Evolutionary conservation across 2,888 invertebrate species (phyloP), one percentile per base, ranked within the genome.

Genomic region (Sipha maydis): DNA sequence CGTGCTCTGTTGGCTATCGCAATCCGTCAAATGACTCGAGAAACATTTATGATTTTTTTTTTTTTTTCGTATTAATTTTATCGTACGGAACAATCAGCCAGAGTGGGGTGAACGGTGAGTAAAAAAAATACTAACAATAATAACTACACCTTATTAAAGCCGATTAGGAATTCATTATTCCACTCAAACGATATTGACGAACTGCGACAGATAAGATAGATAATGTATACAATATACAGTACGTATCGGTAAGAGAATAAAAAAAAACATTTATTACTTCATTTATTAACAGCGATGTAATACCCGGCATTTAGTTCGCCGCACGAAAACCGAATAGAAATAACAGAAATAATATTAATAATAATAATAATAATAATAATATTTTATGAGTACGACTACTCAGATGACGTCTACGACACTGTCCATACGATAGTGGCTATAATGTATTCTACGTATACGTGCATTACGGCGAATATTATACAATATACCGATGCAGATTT

Each of bases 151-250:
- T 21, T 25, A 69, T n/a, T 28, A 69, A 69, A n/a, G 7, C 41
- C 56, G 83, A 83, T 75, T 83, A 75, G 25, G 34, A 54, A 31
- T 28, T 56, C 4, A 54, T 19, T 41, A 71, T 56, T 75, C 28
- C 54, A 83, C 83, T 75, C 73, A 34, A 54, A 83, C 83, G 73
- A 73, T 83, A 34, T 75, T n/a, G 56, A 38, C 56, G 34, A 54
- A 38, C 54, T 56, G 54, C 9, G 67, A 75, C 34, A 83, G 83
- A 83, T 83, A 73, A 83, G 83, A 75, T 75, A 83, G n/a, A 11
- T 17, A 71, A 3, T 31, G 69, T 28, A 41, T 41, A 67, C 11
- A 41, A 28, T 5, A 19, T 28, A 41, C 25, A 25, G 3, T 61
- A 25, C 1, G 25, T 19, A 61, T 61, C 3, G 56, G 5, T 61